These are phyloP conservation scores for Diglossa brunneiventris DNA, from an alignment of 2,113 vertebrate species.

Conservation along the genomic window DNA sequence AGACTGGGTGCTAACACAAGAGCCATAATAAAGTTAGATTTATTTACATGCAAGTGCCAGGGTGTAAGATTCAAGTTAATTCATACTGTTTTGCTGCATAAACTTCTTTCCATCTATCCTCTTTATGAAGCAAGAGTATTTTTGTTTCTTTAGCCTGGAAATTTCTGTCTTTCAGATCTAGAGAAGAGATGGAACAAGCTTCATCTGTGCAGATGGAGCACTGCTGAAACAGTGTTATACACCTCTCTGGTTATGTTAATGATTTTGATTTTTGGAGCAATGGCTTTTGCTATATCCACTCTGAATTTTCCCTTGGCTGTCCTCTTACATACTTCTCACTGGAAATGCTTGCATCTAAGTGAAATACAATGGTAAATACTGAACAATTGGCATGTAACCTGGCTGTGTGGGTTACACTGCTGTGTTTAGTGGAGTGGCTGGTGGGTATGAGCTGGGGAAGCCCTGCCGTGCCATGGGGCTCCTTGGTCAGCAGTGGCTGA, in stretches of 20 bases:
- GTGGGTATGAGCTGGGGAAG: not conserved
- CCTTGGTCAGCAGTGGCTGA: not conserved
- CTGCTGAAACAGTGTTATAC: not conserved
- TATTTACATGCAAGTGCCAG: constrained; percentile 43
- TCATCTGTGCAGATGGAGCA: not conserved
- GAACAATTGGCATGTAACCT: not conserved
- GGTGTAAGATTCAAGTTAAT: constrained; percentile 23
- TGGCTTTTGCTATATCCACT: not conserved
- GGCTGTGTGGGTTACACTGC: not conserved
- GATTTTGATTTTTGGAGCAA: not conserved
- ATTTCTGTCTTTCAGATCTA: not conserved
- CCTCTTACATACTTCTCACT: not conserved
- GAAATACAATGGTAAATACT: not conserved
- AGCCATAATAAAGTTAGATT: constrained; percentile 40
- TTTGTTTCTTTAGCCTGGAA: not conserved
- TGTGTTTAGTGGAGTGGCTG: not conserved
- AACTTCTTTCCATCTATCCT: not conserved
- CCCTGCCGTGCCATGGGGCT: not conserved
- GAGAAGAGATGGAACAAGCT: not conserved
- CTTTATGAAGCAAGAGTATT: not conserved
- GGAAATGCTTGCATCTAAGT: not conserved
- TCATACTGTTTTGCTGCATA: not conserved
- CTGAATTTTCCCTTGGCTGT: not conserved
- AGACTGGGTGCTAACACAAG: not conserved
- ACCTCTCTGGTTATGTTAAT: not conserved